These are phyloP conservation scores for Villa cingulata DNA, from an alignment of 2,888 invertebrate genomes.

Conservation along the genomic window DNA sequence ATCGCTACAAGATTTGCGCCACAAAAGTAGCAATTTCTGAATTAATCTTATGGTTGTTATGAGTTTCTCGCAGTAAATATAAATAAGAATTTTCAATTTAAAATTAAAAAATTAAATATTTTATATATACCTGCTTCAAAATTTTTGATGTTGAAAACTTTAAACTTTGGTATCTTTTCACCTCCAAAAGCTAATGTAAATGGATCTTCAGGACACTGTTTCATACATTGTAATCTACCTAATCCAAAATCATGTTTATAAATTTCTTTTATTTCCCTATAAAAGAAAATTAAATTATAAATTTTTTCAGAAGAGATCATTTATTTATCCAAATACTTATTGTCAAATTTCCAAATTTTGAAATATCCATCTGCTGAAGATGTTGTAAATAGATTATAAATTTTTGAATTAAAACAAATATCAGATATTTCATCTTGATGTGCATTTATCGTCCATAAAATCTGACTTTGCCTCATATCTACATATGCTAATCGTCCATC, in stretches of 20 bases:
- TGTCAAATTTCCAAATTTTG: conserved; percentile 68
- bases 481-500: conserved; percentile 55
- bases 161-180: conserved; percentile 62
- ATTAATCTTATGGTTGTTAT: no score
- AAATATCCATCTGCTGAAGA: conserved; percentile 66
- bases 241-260: conserved; percentile 45
- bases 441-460: conserved; percentile 58
- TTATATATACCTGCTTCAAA: conserved; percentile 22
- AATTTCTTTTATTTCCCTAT: conserved; percentile 23
- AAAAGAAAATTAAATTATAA: conserved; percentile 12
- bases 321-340: conserved; percentile 21
- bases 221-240: conserved; percentile 59
- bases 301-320: background rate
- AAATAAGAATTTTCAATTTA: no score
- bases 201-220: conserved; percentile 67
- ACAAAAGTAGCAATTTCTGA: no score
- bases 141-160: conserved; percentile 39
- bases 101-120: background rate
- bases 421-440: conserved; percentile 80
- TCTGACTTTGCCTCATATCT: conserved; percentile 52
- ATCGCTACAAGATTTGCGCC: no score
- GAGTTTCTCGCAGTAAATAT: no score
- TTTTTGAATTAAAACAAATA: conserved; percentile 54
- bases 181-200: conserved; percentile 73
- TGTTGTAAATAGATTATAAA: conserved; percentile 64